Percentiles rank a stretch among this genome's conserved stretches.
Conservation (phyloP, 2,113 vertebrate genomes). For the Brachyistius frenatus region DNA sequence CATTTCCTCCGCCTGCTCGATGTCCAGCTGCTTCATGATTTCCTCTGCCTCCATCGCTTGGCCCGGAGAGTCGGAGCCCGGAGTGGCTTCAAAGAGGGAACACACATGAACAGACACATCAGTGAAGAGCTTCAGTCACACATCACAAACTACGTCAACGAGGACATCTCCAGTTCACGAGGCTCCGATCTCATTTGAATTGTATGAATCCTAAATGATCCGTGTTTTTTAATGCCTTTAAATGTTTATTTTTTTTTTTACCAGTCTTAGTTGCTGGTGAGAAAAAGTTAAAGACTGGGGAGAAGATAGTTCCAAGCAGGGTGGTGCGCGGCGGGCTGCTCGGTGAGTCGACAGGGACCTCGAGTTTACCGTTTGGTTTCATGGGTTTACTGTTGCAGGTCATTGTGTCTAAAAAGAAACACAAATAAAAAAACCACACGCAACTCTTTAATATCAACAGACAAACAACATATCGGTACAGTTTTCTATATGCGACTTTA, state of each 20-base stretch:
- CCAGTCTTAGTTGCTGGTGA: constrained; percentile 99
- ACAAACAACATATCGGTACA: not conserved
- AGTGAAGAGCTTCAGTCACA: not conserved
- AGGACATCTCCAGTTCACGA: too few relatives aligned
- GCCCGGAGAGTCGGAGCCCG: constrained; percentile 94
- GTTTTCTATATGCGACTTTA: not conserved
- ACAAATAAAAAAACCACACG: not conserved
- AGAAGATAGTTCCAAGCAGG: constrained; percentile 97
- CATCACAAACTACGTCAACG: not conserved
- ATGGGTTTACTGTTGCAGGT: constrained; percentile 92
- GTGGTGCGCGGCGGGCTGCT: constrained; percentile 95
- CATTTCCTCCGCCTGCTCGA: constrained; percentile 94
- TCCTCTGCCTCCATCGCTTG: constrained; percentile 96
- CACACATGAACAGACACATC: not conserved
- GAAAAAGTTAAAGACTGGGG: constrained; percentile 99
- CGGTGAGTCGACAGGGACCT: constrained; percentile 83
- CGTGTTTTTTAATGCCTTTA: not conserved
- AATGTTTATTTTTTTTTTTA: constrained; percentile 69
- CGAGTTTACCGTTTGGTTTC: constrained; percentile 95
- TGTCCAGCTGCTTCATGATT: constrained; percentile 96
- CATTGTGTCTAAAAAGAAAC: constrained; percentile 84
- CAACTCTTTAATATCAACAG: not conserved
- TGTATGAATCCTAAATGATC: not conserved
- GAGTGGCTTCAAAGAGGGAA: constrained; percentile 83
- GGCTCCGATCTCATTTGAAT: too few relatives aligned